Conservation (phyloP, 1,140 invertebrate genomes). For the Ephestia elutella region DNA sequence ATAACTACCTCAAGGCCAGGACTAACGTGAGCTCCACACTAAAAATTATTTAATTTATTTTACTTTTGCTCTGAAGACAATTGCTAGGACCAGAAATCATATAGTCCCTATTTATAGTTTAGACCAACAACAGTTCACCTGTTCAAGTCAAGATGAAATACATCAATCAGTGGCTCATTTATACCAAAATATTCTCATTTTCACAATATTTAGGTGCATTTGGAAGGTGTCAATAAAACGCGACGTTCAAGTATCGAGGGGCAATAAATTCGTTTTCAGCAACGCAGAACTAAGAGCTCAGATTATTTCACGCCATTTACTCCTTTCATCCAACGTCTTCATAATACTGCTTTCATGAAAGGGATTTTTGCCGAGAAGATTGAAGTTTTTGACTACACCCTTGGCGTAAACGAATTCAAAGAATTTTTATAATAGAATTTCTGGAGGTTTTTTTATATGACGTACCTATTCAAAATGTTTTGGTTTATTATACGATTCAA, state of each 20-base stretch:
- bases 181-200: neutral
- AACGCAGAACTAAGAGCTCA: slow-evolving; percentile 67
- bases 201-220: slow-evolving; percentile 32
- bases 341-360: slow-evolving; percentile 57
- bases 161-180: too few species aligned
- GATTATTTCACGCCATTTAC: slow-evolving; percentile 73
- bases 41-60: too few species aligned
- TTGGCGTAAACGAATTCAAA: slow-evolving; percentile 44
- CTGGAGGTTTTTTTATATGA: slow-evolving; percentile 8
- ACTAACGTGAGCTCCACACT: too few species aligned
- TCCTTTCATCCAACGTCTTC: slow-evolving; percentile 65
- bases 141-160: too few species aligned
- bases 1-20: too few species aligned
- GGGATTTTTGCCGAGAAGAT: slow-evolving; percentile 50
- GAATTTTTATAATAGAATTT: slow-evolving; percentile 27
- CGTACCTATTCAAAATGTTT: too few species aligned
- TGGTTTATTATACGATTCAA: too few species aligned
- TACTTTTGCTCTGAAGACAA: too few species aligned
- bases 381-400: slow-evolving; percentile 52
- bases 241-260: slow-evolving; percentile 52
- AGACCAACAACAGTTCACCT: too few species aligned
- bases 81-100: too few species aligned
- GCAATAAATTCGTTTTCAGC: slow-evolving; percentile 71
- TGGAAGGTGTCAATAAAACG: slow-evolving; percentile 63
- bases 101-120: too few species aligned